Evolutionary conservation across 2,888 invertebrate genomes (phyloP), one percentile per base, ranked within the genome.

Genomic region (Thumatha senex): DNA sequence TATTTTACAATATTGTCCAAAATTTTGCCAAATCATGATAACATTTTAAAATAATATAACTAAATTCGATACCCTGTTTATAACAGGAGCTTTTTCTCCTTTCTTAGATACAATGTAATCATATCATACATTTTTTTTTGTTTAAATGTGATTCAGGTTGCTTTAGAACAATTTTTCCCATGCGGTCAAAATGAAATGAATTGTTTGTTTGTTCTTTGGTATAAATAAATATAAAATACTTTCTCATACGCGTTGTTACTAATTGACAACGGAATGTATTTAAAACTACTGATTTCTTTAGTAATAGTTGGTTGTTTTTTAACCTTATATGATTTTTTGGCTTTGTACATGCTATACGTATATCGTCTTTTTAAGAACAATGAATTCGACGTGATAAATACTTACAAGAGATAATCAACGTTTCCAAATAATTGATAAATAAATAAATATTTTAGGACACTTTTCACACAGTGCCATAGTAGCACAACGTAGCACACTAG

Each of bases 1-100:
- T 38, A 67, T 66, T 71, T 74, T 73, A 76, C 72, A 79, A 84
- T 86, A 86, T 86, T 86, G 85, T 86, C 85, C 72, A 78, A 78
- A 80, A 64, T 67, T 79, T 70, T 78, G 75, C 74, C 68, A 66
- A 83, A 75, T 48, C 56, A 63, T 63, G 61, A 64, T 60, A 68
- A 67, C 70, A 69, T 71, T 48, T 64, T 34, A 48, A 76, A 70
- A 80, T 56, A 73, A 78, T 78, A 40, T 36, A 68, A 70, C 52
- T 58, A 60, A 65, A 68, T 57, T 61, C 68, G 70, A 80, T 86
- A 86, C 86, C 86, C 86, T 86, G 85, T 83, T 76, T 68, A 63
- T 67, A 66, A 74, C 73, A 72, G 76, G 67, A 67, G 49, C 54
- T 51, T 54, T 54, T 49, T 48, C 58, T 59, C 69, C 66, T 42